Base-by-base conservation (phyloP, 1,140 invertebrate genomes). In the Brachionus rotundiformis region DNA sequence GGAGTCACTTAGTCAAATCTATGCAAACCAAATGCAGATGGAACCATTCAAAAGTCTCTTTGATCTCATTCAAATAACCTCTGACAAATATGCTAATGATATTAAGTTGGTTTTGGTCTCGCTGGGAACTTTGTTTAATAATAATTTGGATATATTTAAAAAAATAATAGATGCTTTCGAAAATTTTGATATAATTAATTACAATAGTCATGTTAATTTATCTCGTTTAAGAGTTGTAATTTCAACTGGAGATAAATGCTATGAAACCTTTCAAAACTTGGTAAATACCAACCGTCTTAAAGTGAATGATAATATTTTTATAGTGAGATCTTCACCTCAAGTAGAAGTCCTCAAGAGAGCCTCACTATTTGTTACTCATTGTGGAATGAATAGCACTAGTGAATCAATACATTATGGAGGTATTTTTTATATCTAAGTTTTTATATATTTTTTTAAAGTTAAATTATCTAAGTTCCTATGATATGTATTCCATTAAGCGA, bases 321-420 rank as follows among this genome's bases (percentile, higher is more conserved):
- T 79, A 16, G 47, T 79, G 4, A 39, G 29, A 79, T 59, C 27
- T 3, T 47, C 27, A 8, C 76, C 49, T 11, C 87, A 90, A 91
- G 33, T 79, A n/a, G 76, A 79, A 79, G 31, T 79, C 3, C 36
- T 79, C 3, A 79, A 79, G 27, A 59, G 76, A 79, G 76, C 76
- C 1, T 54, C 44, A 36, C 92, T 92, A 0, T 94, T 94, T 84
- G 90, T 94, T 1, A 93, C 92, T 0, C 93, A 95, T 86, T 92
- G 93, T 3, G 93, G 93, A 10, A 86, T 94, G 3, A 88, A 93
- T 59, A 93, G 92, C 82, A 91, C 93, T 86, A 93, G 92, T 84
- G 93, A 95, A 85, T 92, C 93, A 0, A 92, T 93, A 5, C 93
- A 91, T 85, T 92, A 93, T 84, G 93, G 91, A 11, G 68, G 68